phyloP scores from a whole-genome alignment of 2,888 invertebrate species.

The Coremacera marginata region DNA sequence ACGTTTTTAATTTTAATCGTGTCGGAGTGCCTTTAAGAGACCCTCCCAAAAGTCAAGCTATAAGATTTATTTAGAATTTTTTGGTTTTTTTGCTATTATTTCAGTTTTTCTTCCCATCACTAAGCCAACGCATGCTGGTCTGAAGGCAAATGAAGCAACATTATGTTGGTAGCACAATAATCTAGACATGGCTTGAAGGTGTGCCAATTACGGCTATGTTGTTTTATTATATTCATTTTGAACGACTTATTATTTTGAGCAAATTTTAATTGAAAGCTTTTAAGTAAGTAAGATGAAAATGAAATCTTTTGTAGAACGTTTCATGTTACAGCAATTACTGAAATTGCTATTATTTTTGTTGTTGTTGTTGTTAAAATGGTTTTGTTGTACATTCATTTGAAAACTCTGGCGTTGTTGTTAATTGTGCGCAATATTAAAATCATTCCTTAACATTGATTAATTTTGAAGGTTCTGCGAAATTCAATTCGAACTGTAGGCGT shows the following conservation, averaged over 20 bases:
- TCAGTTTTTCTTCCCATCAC: background rate
- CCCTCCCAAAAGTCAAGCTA: background rate
- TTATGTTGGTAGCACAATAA: conserved; percentile 5
- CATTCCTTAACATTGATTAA: no score
- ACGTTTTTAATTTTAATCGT: conserved; percentile 9
- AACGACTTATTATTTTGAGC: background rate
- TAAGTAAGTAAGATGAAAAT: background rate
- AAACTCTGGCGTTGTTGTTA: background rate
- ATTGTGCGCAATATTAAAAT: background rate
- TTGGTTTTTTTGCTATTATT: no score
- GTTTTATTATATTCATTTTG: background rate
- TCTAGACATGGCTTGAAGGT: conserved; percentile 11
- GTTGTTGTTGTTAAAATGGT: background rate
- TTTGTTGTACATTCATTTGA: background rate
- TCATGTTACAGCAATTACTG: background rate
- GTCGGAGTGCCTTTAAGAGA: background rate
- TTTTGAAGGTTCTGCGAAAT: no score
- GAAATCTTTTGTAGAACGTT: conserved; percentile 10
- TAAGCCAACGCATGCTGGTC: conserved; percentile 14
- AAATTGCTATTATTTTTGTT: no score
- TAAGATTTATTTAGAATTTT: no score
- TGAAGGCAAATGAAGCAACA: conserved; percentile 9
- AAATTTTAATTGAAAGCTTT: conserved; percentile 8
- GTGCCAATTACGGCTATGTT: background rate
- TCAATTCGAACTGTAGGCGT: no score